phyloP scores from a whole-genome alignment of 1,140 invertebrate species.

The Bombus turneri region DNA sequence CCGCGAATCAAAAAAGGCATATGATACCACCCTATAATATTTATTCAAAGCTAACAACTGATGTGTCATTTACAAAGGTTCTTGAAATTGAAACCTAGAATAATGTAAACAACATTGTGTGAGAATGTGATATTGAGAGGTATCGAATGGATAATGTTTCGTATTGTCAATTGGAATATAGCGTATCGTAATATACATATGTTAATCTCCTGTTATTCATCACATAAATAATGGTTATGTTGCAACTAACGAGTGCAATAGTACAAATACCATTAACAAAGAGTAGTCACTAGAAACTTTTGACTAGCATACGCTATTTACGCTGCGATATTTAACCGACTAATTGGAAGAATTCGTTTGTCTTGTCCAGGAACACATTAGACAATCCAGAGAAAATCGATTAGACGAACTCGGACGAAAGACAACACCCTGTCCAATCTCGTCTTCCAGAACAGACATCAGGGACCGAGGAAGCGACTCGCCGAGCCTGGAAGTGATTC shows the following conservation, averaged over 20 bases:
- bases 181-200: too few species aligned
- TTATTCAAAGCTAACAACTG: background rate
- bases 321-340: background rate
- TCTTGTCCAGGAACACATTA: constrained; percentile 88
- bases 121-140: background rate
- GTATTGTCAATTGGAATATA: too few species aligned
- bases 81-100: background rate
- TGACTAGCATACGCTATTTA: background rate
- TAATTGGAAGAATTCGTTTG: constrained; percentile 44
- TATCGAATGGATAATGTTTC: background rate
- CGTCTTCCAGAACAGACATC: constrained; percentile 72
- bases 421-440: constrained; percentile 77
- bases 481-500: constrained; percentile 74
- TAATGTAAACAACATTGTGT: too few species aligned
- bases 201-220: background rate
- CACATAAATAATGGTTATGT: background rate
- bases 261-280: too few species aligned
- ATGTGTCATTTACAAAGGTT: background rate
- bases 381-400: constrained; percentile 89
- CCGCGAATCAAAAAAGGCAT: background rate
- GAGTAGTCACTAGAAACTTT: background rate
- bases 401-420: constrained; percentile 87
- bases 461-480: constrained; percentile 74
- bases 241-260: background rate
- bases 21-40: background rate